A percentile compares a stretch with the other conserved stretches of the same genome.
These are phyloP conservation scores for Lamproptera curius DNA, from an alignment of 2,888 invertebrate species.

Conservation along the genomic window DNA sequence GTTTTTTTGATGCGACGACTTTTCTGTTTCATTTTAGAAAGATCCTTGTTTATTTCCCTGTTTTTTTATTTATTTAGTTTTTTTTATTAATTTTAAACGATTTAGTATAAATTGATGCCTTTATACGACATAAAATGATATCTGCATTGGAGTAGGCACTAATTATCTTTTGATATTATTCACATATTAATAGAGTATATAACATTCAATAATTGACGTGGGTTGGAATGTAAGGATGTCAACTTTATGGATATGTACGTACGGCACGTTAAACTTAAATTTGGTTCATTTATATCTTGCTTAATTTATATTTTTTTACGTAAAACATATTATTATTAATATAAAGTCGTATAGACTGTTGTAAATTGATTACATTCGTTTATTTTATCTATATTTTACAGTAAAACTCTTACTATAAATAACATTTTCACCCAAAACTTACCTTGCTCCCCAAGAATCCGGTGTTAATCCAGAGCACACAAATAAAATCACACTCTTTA, in stretches of 20 bases:
- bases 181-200: not conserved
- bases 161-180: not conserved
- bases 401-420: too few relatives aligned
- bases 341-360: not conserved
- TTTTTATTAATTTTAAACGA: not conserved
- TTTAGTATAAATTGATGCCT: too few relatives aligned
- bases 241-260: not conserved
- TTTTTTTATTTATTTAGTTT: not conserved
- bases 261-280: not conserved
- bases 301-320: not conserved
- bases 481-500: conserved; percentile 39
- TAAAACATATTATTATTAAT: conserved; percentile 22
- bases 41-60: too few relatives aligned
- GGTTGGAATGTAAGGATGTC: conserved; percentile 15
- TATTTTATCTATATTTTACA: too few relatives aligned
- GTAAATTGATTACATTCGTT: not conserved
- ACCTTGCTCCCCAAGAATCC: conserved; percentile 56
- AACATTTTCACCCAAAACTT: not conserved
- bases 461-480: conserved; percentile 45
- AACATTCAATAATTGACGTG: not conserved
- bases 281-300: not conserved
- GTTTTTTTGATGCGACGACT: too few relatives aligned
- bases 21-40: too few relatives aligned
- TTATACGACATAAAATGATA: too few relatives aligned
- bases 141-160: too few relatives aligned